Evolutionary conservation across 2,888 invertebrate species (phyloP).

Genomic region (Pherbina coryleti): DNA sequence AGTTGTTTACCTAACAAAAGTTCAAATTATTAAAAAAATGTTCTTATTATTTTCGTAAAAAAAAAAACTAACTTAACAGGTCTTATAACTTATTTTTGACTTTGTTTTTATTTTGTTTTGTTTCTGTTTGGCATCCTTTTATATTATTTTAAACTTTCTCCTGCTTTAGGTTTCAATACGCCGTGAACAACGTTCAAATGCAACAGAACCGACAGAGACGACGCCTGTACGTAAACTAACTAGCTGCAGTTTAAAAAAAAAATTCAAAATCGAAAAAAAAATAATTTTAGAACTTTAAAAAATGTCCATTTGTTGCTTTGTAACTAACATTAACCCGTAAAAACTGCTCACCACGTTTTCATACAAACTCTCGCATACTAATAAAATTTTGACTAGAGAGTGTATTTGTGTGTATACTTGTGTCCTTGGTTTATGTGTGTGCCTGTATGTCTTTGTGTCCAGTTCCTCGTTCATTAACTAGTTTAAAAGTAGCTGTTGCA

Average conservation of each 20-base stretch:
- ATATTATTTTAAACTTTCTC: constrained; percentile 57
- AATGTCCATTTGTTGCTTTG: constrained; percentile 17
- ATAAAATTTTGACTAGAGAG: neutral
- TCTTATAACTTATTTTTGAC: constrained; percentile 63
- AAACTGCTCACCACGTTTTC: neutral
- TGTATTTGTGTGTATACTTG: constrained; percentile 18
- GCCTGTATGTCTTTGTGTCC: constrained; percentile 23
- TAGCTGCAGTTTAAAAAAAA: constrained; percentile 31
- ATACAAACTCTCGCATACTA: neutral
- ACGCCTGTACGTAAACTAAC: constrained; percentile 70
- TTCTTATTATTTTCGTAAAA: no score
- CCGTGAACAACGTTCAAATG: constrained; percentile 73
- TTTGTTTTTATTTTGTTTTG: constrained; percentile 57
- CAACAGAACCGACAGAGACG: constrained; percentile 69
- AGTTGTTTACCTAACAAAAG: no score
- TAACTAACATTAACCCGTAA: neutral
- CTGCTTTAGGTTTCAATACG: constrained; percentile 76
- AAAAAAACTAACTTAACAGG: no score
- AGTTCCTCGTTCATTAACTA: neutral
- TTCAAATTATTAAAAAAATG: no score
- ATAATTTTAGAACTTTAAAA: neutral
- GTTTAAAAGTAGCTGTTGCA: neutral
- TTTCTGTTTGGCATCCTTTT: constrained; percentile 38
- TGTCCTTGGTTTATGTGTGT: constrained; percentile 9
- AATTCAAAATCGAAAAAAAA: constrained; percentile 19